Percentiles rank a stretch among this genome's conserved stretches.
phyloP scores from a whole-genome alignment of 2,888 invertebrate genomes.

The Metallyticus violacea region DNA sequence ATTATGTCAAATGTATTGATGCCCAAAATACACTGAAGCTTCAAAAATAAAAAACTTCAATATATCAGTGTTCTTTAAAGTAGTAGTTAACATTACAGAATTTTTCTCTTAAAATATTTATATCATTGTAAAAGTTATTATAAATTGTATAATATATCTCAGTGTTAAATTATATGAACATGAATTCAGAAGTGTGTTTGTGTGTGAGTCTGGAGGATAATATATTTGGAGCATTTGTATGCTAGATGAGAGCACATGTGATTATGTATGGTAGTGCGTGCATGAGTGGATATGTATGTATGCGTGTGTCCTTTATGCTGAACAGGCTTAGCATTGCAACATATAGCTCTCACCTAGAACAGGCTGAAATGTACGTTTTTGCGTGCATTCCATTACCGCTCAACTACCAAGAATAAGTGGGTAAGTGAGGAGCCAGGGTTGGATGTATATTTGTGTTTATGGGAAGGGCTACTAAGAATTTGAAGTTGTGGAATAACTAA shows the following conservation, averaged over 20 bases:
- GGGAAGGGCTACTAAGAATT: not conserved
- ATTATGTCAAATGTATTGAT: not conserved
- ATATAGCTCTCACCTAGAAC: slow-evolving; percentile 8
- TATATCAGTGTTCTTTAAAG: not conserved
- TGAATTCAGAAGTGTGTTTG: not conserved
- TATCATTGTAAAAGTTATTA: not conserved
- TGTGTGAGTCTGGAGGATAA: not conserved
- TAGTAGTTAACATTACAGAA: not conserved
- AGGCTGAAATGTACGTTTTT: not conserved
- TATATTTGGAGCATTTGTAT: not conserved
- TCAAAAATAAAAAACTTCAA: not conserved
- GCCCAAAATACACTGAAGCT: not conserved
- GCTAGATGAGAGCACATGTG: not conserved
- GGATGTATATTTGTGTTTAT: not conserved
- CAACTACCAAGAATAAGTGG: not conserved
- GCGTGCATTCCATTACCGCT: not conserved
- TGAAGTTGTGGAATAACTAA: not conserved
- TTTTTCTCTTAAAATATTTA: not conserved
- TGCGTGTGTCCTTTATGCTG: slow-evolving; percentile 1
- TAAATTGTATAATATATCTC: not conserved
- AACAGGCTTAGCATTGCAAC: slow-evolving; percentile 7
- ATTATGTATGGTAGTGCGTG: not conserved
- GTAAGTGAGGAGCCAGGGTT: not conserved
- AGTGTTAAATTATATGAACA: not conserved
- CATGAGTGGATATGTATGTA: not conserved